Percentiles rank a stretch among this genome's conserved stretches.
These are phyloP conservation scores for Hydra vulgaris DNA, from an alignment of 30 jellyfish, hydroid and myxozoan genomes.

Conservation along the genomic window DNA sequence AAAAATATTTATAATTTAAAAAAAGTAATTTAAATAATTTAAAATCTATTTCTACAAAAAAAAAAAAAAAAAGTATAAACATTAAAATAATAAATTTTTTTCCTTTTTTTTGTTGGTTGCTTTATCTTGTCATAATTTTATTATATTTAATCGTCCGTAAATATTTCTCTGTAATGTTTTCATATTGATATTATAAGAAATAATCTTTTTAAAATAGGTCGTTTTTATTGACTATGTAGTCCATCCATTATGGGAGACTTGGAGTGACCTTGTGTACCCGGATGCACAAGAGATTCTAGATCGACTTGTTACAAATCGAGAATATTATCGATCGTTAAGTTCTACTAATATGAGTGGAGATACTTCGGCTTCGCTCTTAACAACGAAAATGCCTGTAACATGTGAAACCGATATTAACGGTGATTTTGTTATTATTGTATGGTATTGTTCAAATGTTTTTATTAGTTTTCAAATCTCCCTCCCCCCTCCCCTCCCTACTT, in stretches of 20 bases:
- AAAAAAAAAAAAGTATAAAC: too few species aligned
- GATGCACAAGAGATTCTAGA: slow-evolving; percentile 83
- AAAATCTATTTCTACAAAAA: too few species aligned
- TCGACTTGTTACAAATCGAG: slow-evolving; percentile 52
- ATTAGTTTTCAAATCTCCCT: too few species aligned
- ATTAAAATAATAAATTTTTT: too few species aligned
- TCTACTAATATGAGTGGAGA: slow-evolving; percentile 52
- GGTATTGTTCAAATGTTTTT: not conserved
- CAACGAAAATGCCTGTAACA: not conserved
- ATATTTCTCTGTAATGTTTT: too few species aligned
- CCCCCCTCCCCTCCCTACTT: too few species aligned
- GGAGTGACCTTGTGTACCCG: slow-evolving; percentile 96
- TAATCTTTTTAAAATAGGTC: slow-evolving; percentile 34
- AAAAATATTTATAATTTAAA: too few species aligned
- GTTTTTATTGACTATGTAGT: slow-evolving; percentile 86
- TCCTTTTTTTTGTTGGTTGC: too few species aligned
- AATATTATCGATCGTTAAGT: slow-evolving; percentile 55
- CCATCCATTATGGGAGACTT: slow-evolving; percentile 95
- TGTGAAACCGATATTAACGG: not conserved
- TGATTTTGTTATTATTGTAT: not conserved
- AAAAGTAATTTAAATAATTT: too few species aligned
- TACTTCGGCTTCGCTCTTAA: slow-evolving; percentile 41
- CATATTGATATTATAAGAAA: not conserved
- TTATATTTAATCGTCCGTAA: too few species aligned
- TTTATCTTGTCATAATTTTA: too few species aligned